Base-by-base conservation (phyloP, 1,140 invertebrate genomes). In the Bombus terrestris region DNA sequence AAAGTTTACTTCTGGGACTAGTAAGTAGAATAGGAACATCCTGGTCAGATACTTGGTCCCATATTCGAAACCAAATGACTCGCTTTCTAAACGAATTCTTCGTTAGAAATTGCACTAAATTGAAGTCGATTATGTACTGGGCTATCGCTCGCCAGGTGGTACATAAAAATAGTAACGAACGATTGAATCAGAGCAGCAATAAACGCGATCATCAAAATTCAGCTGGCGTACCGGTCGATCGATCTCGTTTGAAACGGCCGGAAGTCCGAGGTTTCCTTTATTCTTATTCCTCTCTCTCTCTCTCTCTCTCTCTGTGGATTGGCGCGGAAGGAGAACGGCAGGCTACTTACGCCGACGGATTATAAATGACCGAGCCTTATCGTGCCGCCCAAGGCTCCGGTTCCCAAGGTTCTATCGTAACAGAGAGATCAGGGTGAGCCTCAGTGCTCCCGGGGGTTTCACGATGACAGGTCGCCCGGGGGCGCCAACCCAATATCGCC, bases 351-450 rank as follows among this genome's bases (percentile, higher is more conserved):
- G 89, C 90, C 84, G 81, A 85, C 90, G 91, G 91, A 92, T 93
- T 93, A 93, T 93, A 93, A 93, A 93, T 93, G 91, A 92, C 92
- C 89, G 88, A 93, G 88, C 89, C 89, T 93, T 92, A 93, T 93
- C 92, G 92, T 86, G 78, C 79, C 76, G 83, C 87, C 89, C 89
- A 90, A 91, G 85, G 91, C 86, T 86, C 87, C 88, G 75, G 85
- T 91, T 91, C 83, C 88, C 85, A 81, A 89, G 91, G 85, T 89
- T 87, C 89, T 92, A 92, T 91, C 91, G 90, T 89, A 91, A 90
- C 90, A 92, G 90, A 92, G 90, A 92, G 91, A 92, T 92, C 92
- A 92, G 92, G 87, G 89, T 89, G 88, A 90, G 82, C 83, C 43
- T 86, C 83, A 86, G 84, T 87, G 82, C 88, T 92, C 92, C 87